Evolutionary conservation across 2,888 invertebrate species (phyloP), one percentile per base, ranked within the genome.

Genomic region (Conus canariensis): DNA sequence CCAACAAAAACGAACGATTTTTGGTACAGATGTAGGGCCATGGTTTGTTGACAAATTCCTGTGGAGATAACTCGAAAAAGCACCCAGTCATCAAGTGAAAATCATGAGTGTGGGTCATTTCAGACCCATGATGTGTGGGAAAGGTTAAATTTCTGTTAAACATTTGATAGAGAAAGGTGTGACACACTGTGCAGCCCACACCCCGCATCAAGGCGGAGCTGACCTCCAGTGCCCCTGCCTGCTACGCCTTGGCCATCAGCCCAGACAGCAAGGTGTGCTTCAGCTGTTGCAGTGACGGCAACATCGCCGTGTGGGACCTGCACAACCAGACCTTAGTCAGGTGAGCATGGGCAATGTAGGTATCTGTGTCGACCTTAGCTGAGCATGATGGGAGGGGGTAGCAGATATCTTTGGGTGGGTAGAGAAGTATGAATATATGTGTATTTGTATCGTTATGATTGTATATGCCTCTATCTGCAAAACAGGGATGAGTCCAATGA

Each of bases 231-330:
- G 99, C 99, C 5, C 99, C 99, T 3, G 99, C 99, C 0, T 99
- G 99, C 96, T 99, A 99, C 96, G 99, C 99, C n/a, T 97, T 99
- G 22, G 99, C 99, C 90, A 98, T 99, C 94, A 98, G 98, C 94
- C 98, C 98, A 0, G 99, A 99, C 96, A 98, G 98, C 77, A 99
- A 99, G 97, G 98, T 99, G 92, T 99, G 99, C 97, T 99, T 99
- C 97, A 98, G 98, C 95, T 99, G 99, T 97, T 99, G 99, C 97
- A 98, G 98, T 88, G 99, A 99, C 96, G 99, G 99, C 83, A 98
- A 99, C 97, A 99, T 99, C 93, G 98, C 99, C 22, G 98, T 99
- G 25, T 99, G 99, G 99, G 99, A 99, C 97, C 97, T 99, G 8
- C 98, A 98, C 96, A 99, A 98, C 96, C 98, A 99, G 96, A 98